Conservation (phyloP, 2,888 invertebrate genomes). For the Drosophila borealis region DNA sequence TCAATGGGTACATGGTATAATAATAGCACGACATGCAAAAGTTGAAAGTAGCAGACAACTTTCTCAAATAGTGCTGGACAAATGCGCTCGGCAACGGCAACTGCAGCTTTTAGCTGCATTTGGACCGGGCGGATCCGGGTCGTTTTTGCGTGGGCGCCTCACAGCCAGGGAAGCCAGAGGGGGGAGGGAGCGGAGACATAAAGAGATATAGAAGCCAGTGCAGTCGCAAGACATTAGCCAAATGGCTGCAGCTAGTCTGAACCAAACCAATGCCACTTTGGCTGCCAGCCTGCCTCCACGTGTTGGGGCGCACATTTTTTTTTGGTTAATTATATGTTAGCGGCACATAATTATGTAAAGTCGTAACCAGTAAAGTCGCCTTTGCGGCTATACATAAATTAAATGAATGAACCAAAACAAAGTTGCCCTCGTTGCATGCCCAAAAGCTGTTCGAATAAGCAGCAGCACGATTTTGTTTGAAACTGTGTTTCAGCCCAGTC, state of each 20-base stretch:
- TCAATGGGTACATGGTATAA: background rate
- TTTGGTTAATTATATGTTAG: slow-evolving; percentile 31
- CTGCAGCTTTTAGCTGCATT: slow-evolving; percentile 48
- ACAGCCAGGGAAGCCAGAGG: slow-evolving; percentile 6
- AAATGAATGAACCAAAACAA: slow-evolving; percentile 30
- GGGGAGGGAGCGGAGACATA: too few relatives aligned
- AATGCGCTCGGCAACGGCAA: slow-evolving; percentile 50
- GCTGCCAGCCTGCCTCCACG: slow-evolving; percentile 33
- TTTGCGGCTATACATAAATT: slow-evolving; percentile 48
- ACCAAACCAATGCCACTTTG: slow-evolving; percentile 30
- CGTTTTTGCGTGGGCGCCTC: slow-evolving; percentile 63
- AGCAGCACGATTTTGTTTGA: slow-evolving; percentile 64
- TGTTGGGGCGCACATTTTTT: background rate
- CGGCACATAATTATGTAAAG: background rate
- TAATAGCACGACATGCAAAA: slow-evolving; percentile 61
- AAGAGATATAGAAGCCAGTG: slow-evolving; percentile 2
- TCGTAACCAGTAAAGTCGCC: slow-evolving; percentile 2
- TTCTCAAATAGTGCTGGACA: slow-evolving; percentile 63
- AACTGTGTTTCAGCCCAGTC: slow-evolving; percentile 5
- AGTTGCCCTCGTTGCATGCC: slow-evolving; percentile 50
- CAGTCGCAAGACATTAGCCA: slow-evolving; percentile 45
- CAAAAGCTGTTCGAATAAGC: slow-evolving; percentile 72
- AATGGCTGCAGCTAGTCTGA: slow-evolving; percentile 43
- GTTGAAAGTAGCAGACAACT: slow-evolving; percentile 82
- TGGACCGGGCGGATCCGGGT: slow-evolving; percentile 31